Base-by-base conservation (phyloP, 2,888 invertebrate genomes). In the Acrobasis suavella region DNA sequence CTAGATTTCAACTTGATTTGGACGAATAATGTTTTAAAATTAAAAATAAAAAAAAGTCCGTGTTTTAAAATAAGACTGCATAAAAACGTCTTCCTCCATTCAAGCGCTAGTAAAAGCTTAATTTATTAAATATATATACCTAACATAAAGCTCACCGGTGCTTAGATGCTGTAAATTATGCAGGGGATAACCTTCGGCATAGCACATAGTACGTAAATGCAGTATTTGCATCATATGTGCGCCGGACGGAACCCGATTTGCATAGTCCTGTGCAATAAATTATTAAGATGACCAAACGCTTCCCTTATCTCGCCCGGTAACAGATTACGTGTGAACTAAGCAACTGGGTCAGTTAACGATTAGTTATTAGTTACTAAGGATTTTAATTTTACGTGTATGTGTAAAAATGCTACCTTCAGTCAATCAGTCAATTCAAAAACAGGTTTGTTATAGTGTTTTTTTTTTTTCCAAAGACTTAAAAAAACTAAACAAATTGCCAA, bases 181-280 rank as follows among this genome's bases (percentile, higher is more conserved):
- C 56, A 46, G 2, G 9, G 9, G 46, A 12, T n/a, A 46, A 46
- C 15, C 37, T 52, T 37, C n/a, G n/a, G 38, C 37, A 17, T 9
- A 38, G 54, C 37, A 38, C 38, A 32, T 60, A 60, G 52, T 52
- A 59, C 32, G 39, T 56, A 52, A 12, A 60, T 32, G 50, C 59
- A 54, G 50, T 58, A 52, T 66, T 62, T 64, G 61, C 61, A 62
- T 63, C 65, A 64, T 64, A 62, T 62, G 67, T 64, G 68, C 67
- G 66, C 69, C 70, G 75, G 71, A 74, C 82, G 83, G 84, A 83
- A 79, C 76, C 73, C 73, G 77, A 84, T 84, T 85, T 83, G 82
- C 83, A 85, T 84, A 74, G 75, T 75, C 75, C 76, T 51, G 17
- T 62, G 67, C 60, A 66, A 65, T 85, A 84, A 80, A 82, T 85